These are phyloP conservation scores for Xylophagus ater DNA, from an alignment of 2,888 invertebrate species.

Conservation along the genomic window DNA sequence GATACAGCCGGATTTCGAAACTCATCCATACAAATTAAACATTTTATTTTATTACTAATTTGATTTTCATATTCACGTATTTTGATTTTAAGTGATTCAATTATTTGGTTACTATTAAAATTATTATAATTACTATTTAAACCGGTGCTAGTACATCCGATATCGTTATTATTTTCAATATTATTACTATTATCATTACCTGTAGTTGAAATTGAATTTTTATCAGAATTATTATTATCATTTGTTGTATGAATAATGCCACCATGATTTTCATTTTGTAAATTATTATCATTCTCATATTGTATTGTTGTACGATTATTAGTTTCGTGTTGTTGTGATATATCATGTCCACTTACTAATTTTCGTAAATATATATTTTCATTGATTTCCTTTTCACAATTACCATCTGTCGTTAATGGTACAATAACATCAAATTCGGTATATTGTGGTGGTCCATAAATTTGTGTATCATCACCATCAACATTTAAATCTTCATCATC, in stretches of 20 bases:
- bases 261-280: slow-evolving; percentile 16
- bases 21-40: slow-evolving; percentile 79
- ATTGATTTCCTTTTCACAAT: slow-evolving; percentile 29
- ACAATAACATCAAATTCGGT: slow-evolving; percentile 58
- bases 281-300: slow-evolving; percentile 18
- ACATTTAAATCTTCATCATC: slow-evolving; percentile 69
- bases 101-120: slow-evolving; percentile 39
- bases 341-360: slow-evolving; percentile 25
- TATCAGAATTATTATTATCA: slow-evolving; percentile 11
- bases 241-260: slow-evolving; percentile 9
- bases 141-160: too few species aligned
- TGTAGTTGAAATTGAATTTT: slow-evolving; percentile 5
- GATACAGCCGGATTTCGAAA: slow-evolving; percentile 82
- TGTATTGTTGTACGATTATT: slow-evolving; percentile 18
- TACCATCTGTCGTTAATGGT: slow-evolving; percentile 40
- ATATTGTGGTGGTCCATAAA: slow-evolving; percentile 80
- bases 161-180: slow-evolving; percentile 1
- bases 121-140: too few species aligned
- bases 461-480: slow-evolving; percentile 74
- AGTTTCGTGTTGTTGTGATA: slow-evolving; percentile 18
- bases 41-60: slow-evolving; percentile 57
- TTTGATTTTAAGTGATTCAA: slow-evolving; percentile 64
- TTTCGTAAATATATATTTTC: slow-evolving; percentile 33
- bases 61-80: slow-evolving; percentile 64
- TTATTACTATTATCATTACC: neutral